phyloP scores from a whole-genome alignment of 2,888 invertebrate genomes.

The Lucinisca nassula region DNA sequence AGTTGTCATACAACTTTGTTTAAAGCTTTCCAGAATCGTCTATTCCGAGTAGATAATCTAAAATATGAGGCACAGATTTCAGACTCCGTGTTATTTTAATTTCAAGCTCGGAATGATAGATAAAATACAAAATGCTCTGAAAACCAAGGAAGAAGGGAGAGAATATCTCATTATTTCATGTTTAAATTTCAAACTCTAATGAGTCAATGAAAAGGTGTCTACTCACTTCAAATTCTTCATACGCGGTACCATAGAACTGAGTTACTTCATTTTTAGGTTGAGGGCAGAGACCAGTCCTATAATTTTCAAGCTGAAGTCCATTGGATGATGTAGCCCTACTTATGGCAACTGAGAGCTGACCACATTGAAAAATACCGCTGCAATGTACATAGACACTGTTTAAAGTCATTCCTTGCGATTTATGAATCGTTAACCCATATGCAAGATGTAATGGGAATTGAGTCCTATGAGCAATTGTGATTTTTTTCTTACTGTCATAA shows the following conservation, averaged over 20 bases:
- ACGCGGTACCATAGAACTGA: not conserved
- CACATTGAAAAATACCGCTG: not conserved
- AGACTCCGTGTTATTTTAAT: no score
- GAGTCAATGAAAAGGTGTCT: not conserved
- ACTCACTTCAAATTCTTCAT: not conserved
- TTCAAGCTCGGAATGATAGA: no score
- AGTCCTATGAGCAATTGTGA: not conserved
- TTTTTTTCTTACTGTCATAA: not conserved
- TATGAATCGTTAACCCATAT: not conserved
- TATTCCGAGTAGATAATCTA: no score
- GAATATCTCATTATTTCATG: no score
- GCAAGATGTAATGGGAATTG: not conserved
- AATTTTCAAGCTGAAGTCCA: conserved; percentile 26
- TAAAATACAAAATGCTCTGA: no score
- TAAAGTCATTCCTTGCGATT: not conserved
- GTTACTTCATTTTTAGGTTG: conserved; percentile 34
- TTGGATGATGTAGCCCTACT: conserved; percentile 27
- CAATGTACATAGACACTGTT: not conserved
- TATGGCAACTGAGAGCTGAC: conserved; percentile 51
- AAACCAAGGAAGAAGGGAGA: no score
- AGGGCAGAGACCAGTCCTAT: conserved; percentile 33
- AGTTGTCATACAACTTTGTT: no score
- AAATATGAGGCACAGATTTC: no score
- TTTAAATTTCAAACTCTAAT: not conserved
- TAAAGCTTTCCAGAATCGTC: no score